These are phyloP conservation scores for Monopis laevigella DNA, from an alignment of 2,888 invertebrate genomes.

Conservation along the genomic window DNA sequence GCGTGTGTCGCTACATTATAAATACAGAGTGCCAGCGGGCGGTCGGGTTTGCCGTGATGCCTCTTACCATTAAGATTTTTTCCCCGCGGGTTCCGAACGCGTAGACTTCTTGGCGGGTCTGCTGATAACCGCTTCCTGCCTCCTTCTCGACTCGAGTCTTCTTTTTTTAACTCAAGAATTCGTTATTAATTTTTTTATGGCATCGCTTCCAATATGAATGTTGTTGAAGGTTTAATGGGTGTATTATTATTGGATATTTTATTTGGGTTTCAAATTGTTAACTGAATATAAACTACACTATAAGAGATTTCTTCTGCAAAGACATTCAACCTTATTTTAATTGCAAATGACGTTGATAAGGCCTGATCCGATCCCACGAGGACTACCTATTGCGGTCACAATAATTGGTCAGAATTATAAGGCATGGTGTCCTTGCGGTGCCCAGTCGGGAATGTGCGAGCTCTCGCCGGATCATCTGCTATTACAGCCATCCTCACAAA, in stretches of 20 bases:
- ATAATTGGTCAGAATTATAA: constrained; percentile 60
- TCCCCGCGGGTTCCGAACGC: constrained; percentile 9
- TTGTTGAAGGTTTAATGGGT: no score
- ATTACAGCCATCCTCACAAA: constrained; percentile 49
- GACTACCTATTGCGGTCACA: constrained; percentile 48
- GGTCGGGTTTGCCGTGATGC: constrained; percentile 12
- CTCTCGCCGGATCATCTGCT: constrained; percentile 53
- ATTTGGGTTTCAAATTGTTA: no score
- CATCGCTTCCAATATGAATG: not conserved
- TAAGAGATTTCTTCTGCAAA: no score
- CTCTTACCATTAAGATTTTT: constrained; percentile 15
- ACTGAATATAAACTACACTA: no score
- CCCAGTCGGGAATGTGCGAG: constrained; percentile 51
- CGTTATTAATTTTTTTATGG: not conserved
- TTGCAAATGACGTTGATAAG: no score
- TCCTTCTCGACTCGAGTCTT: not conserved
- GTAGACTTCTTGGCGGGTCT: constrained; percentile 15
- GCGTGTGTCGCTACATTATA: constrained; percentile 9
- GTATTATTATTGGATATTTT: no score
- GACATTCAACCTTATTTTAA: no score
- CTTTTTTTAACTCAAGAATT: not conserved
- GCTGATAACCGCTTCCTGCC: constrained; percentile 13
- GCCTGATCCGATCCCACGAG: constrained; percentile 26
- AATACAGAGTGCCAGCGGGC: constrained; percentile 7
- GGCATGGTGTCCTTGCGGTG: constrained; percentile 46